phyloP scores from a whole-genome alignment of 2,888 invertebrate genomes.

The Achlya flavicornis region DNA sequence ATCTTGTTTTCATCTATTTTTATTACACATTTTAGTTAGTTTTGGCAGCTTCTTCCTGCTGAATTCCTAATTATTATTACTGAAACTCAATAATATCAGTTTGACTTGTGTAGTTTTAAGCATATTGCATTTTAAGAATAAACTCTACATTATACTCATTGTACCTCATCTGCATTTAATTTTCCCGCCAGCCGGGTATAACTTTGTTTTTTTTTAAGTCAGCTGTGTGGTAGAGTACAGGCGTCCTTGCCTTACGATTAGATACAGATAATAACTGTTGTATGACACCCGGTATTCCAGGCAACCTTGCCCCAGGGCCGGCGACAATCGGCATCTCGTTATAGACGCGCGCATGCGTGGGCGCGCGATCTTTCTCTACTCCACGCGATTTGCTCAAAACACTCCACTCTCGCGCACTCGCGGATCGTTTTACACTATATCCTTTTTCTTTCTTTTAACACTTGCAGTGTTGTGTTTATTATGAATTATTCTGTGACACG shows the following conservation, averaged over 20 bases:
- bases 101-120: too few relatives aligned
- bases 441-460: conserved; percentile 25
- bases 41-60: background rate
- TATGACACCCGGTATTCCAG: conserved; percentile 55
- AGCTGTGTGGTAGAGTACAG: background rate
- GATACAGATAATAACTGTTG: background rate
- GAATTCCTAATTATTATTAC: too few relatives aligned
- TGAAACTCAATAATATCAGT: too few relatives aligned
- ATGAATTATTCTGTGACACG: conserved; percentile 23
- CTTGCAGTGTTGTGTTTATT: conserved; percentile 7
- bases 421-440: conserved; percentile 69
- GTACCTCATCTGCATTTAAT: too few relatives aligned
- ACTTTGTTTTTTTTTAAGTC: too few relatives aligned
- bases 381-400: conserved; percentile 71
- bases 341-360: conserved; percentile 73
- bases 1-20: background rate
- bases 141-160: too few relatives aligned
- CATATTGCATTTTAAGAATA: too few relatives aligned
- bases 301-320: conserved; percentile 77
- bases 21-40: background rate
- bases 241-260: background rate
- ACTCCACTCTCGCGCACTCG: conserved; percentile 59
- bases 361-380: conserved; percentile 72
- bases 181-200: too few relatives aligned
- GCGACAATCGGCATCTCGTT: conserved; percentile 72